phyloP scores from a whole-genome alignment of 2,888 invertebrate species.

The Brenthis ino region DNA sequence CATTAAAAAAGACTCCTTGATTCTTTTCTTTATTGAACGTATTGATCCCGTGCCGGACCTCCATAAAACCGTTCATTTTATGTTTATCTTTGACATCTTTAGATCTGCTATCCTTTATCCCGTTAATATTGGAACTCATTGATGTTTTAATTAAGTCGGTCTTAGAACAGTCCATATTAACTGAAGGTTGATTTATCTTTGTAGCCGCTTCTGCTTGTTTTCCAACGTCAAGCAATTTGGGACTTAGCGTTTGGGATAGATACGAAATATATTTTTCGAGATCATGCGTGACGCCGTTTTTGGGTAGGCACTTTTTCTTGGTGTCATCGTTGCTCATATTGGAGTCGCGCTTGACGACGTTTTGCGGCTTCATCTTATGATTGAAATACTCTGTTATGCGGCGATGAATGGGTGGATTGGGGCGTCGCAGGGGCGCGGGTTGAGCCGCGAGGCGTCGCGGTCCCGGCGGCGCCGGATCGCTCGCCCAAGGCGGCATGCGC shows the following conservation, averaged over 20 bases:
- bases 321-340: conserved; percentile 58
- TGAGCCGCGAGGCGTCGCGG: conserved; percentile 72
- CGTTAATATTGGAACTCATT: conserved; percentile 51
- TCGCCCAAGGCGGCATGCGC: conserved; percentile 80
- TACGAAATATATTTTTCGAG: conserved; percentile 78
- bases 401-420: conserved; percentile 82
- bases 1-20: conserved; percentile 55
- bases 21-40: conserved; percentile 56
- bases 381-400: conserved; percentile 94
- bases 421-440: conserved; percentile 61
- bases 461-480: conserved; percentile 75
- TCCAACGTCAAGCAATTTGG: conserved; percentile 71
- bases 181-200: conserved; percentile 42
- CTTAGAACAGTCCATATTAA: conserved; percentile 52
- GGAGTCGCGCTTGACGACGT: conserved; percentile 74
- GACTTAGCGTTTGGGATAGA: conserved; percentile 74
- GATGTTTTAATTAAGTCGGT: conserved; percentile 57
- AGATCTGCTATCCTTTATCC: conserved; percentile 57
- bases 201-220: conserved; percentile 59
- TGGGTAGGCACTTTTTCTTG: conserved; percentile 74
- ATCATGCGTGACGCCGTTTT: conserved; percentile 74
- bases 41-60: conserved; percentile 60
- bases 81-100: conserved; percentile 60
- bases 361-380: conserved; percentile 89
- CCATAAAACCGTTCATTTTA: conserved; percentile 70